Evolutionary conservation across 2,797 vertebrate species (phyloP), one percentile per base, ranked within the genome.

Genomic region (Sebastes itinus): DNA sequence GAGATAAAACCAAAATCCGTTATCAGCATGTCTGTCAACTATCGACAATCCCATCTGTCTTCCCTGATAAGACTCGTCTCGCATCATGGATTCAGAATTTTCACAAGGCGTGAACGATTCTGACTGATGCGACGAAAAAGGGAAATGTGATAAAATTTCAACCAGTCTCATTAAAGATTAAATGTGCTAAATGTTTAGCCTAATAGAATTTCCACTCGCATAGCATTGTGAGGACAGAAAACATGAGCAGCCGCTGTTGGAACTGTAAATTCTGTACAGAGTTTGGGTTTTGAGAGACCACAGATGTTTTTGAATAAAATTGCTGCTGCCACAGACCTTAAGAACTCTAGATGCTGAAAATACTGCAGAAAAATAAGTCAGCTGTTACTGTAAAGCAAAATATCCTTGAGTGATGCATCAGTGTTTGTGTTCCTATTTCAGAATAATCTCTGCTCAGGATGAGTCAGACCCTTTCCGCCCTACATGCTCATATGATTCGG

Each of bases 1-100:
- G 49, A 94, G 94, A 95, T 95, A 94, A 95, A 93, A 92, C 85
- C 83, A 74, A 95, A 95, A 95, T 93, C 92, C 86, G 86, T 94
- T 94, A 95, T 96, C 93, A 92, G 90, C 90, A 90, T 94, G 94
- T 95, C 95, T 95, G 95, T 95, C 95, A 94, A 91, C 92, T 94
- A 96, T 96, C 94, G 93, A 94, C 94, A 95, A 93, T 92, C 92
- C 92, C 95, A 95, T 96, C 95, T 96, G 95, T 95, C 92, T 94
- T 90, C 86, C 25, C 89, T 72, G 95, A 95, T 96, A 95, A 95
- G 93, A 84, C 87, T 79, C 77, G 81, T 86, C 84, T 90, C 55
- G 83, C 83, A 72, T 91, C 82, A 75, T 33, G 78, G 91, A 73
- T 78, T 88, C 72, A 78, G 88, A 85, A 82, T 92, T 84, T 92